These are phyloP conservation scores for Eurosta solidaginis DNA, from an alignment of 1,140 invertebrate genomes.

Conservation along the genomic window DNA sequence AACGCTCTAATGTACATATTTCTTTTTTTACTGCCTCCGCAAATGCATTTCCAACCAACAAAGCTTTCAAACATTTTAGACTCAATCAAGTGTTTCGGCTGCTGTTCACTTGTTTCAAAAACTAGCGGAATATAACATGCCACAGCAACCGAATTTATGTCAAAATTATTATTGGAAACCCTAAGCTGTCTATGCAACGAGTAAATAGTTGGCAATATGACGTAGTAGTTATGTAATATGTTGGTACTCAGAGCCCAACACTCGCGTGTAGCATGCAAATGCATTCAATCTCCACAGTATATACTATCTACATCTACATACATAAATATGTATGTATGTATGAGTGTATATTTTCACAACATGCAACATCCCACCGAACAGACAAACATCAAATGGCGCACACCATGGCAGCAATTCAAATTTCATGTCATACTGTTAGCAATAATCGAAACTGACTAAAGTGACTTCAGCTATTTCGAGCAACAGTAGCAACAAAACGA, in stretches of 20 bases:
- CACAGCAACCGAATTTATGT: slow-evolving; percentile 30
- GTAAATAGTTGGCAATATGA: neutral
- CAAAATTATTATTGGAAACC: slow-evolving; percentile 21
- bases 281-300: neutral
- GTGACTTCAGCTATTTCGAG: neutral
- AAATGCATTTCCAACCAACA: neutral
- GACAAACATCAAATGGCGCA: too few relatives aligned
- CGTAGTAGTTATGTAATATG: neutral
- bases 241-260: neutral
- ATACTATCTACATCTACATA: too few relatives aligned
- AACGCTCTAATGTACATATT: too few relatives aligned
- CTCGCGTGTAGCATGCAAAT: slow-evolving; percentile 4
- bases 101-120: neutral
- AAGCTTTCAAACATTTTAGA: neutral
- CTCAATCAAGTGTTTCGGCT: too few relatives aligned
- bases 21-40: too few relatives aligned
- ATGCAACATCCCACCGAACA: too few relatives aligned
- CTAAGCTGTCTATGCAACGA: neutral
- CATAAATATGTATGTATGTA: too few relatives aligned
- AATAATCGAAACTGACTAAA: slow-evolving; percentile 1
- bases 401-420: neutral
- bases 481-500: neutral
- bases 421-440: neutral
- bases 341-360: too few relatives aligned
- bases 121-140: neutral